phyloP scores from a whole-genome alignment of 2,888 invertebrate genomes.

The Automeris io region DNA sequence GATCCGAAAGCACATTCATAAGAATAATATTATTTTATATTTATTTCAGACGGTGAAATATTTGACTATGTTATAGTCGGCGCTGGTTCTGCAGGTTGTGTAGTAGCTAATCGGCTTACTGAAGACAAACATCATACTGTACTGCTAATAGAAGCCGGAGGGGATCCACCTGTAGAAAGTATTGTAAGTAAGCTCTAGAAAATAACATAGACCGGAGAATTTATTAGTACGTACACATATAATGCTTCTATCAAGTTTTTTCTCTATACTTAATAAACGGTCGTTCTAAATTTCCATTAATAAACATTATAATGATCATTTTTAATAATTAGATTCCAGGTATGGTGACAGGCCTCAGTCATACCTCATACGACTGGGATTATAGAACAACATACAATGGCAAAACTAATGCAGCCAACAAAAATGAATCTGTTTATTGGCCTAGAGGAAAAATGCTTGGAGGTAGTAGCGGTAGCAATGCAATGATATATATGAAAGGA shows the following conservation, averaged over 20 bases:
- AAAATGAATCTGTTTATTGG: slow-evolving; percentile 53
- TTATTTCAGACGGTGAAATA: slow-evolving; percentile 19
- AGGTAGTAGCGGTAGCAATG: slow-evolving; percentile 75
- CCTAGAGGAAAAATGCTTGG: slow-evolving; percentile 80
- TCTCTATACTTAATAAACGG: too few relatives aligned
- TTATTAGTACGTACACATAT: too few relatives aligned
- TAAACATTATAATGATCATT: too few relatives aligned
- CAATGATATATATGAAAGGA: slow-evolving; percentile 75
- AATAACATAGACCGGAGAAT: neutral
- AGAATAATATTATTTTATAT: too few relatives aligned
- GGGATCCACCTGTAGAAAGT: slow-evolving; percentile 18
- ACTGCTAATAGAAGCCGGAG: slow-evolving; percentile 22
- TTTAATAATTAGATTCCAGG: slow-evolving; percentile 29
- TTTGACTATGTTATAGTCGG: slow-evolving; percentile 76
- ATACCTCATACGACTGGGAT: slow-evolving; percentile 84
- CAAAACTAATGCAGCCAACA: slow-evolving; percentile 80
- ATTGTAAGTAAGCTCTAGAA: neutral
- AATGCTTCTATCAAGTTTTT: too few relatives aligned
- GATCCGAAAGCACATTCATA: too few relatives aligned
- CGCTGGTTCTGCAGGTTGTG: slow-evolving; percentile 78
- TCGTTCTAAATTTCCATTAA: too few relatives aligned
- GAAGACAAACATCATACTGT: slow-evolving; percentile 31
- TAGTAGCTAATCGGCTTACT: slow-evolving; percentile 72
- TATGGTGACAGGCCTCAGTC: slow-evolving; percentile 17
- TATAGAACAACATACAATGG: slow-evolving; percentile 88